A percentile compares a stretch with the other conserved stretches of the same genome.
phyloP scores from a whole-genome alignment of 2,888 invertebrate genomes.

The Toxonevra muliebris region DNA sequence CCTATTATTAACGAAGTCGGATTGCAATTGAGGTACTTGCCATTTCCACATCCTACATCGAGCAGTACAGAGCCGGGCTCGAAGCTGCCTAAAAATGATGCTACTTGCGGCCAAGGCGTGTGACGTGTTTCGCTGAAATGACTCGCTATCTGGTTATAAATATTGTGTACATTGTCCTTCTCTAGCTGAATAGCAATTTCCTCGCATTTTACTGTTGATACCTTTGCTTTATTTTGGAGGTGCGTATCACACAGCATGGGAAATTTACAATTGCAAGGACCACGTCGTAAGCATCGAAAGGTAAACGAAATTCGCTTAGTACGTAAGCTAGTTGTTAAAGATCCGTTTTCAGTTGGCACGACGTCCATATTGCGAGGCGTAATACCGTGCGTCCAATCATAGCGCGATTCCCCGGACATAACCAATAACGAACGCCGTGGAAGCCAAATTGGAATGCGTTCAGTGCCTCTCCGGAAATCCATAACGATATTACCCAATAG shows the following conservation, averaged over 20 bases:
- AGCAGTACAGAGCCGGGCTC: constrained; percentile 76
- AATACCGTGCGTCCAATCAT: constrained; percentile 89
- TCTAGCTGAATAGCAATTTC: constrained; percentile 73
- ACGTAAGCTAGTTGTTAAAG: constrained; percentile 69
- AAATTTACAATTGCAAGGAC: constrained; percentile 76
- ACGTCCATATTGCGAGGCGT: constrained; percentile 84
- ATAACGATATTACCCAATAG: constrained; percentile 82
- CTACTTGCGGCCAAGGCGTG: constrained; percentile 92
- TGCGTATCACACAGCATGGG: constrained; percentile 75
- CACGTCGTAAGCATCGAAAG: constrained; percentile 71
- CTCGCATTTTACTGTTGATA: constrained; percentile 53
- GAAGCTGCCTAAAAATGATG: constrained; percentile 78
- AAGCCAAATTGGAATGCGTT: constrained; percentile 72
- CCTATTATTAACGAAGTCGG: constrained; percentile 71
- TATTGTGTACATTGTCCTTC: constrained; percentile 80
- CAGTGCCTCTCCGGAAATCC: constrained; percentile 81
- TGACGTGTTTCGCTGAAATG: constrained; percentile 97
- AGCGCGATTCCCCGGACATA: constrained; percentile 82
- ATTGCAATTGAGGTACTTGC: constrained; percentile 82
- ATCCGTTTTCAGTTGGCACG: constrained; percentile 67
- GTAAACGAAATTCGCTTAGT: constrained; percentile 83
- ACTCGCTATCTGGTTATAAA: constrained; percentile 92
- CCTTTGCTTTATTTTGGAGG: constrained; percentile 7
- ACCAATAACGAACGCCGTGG: constrained; percentile 79
- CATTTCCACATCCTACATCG: constrained; percentile 98